These are phyloP conservation scores for Apocheima hispidaria DNA, from an alignment of 2,888 invertebrate genomes.

Conservation along the genomic window DNA sequence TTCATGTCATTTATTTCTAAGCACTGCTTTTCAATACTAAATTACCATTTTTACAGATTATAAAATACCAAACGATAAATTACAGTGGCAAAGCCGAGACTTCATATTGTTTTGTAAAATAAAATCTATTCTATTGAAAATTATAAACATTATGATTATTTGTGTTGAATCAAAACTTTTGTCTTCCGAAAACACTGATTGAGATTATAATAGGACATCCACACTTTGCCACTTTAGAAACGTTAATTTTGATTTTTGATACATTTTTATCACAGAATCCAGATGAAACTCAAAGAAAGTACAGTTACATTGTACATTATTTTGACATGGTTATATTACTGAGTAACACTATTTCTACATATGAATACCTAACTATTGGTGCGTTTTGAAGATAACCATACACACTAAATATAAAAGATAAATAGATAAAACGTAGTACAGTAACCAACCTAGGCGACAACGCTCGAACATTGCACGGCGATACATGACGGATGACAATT, in stretches of 20 bases:
- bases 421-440: conserved; percentile 35
- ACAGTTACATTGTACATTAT: neutral
- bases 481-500: conserved; percentile 31
- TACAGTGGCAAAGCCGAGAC: conserved; percentile 74
- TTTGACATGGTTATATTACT: conserved; percentile 14
- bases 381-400: conserved; percentile 43
- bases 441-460: conserved; percentile 38
- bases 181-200: neutral
- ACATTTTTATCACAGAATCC: conserved; percentile 75
- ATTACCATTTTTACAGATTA: conserved; percentile 69
- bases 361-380: conserved; percentile 43
- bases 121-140: neutral
- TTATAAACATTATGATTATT: neutral
- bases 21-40: conserved; percentile 77
- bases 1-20: conserved; percentile 77
- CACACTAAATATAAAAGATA: conserved; percentile 38
- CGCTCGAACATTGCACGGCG: conserved; percentile 30
- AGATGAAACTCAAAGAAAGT: conserved; percentile 37
- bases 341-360: conserved; percentile 23
- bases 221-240: conserved; percentile 37
- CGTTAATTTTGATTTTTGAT: conserved; percentile 53
- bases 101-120: conserved; percentile 4
- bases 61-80: conserved; percentile 66
- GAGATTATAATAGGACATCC: neutral
- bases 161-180: neutral